Percentiles rank a stretch among this genome's conserved stretches.
Evolutionary conservation across 2,888 invertebrate species (phyloP).

Genomic region (Myopa testacea): DNA sequence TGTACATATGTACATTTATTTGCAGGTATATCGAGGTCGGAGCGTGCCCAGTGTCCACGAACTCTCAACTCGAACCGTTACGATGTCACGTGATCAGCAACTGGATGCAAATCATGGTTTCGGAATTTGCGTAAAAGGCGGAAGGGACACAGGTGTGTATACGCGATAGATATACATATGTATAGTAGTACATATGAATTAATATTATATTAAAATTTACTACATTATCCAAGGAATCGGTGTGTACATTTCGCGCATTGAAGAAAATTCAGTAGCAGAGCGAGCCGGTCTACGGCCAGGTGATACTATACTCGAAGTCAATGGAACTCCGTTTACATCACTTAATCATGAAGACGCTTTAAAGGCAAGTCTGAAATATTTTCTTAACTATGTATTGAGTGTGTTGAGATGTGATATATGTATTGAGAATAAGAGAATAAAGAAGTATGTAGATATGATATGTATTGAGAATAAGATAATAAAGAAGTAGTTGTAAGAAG

Average conservation of each 20-base stretch:
- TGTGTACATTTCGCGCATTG: conserved; percentile 92
- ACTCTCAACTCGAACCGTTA: conserved; percentile 84
- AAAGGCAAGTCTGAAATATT: conserved; percentile 74
- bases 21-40: conserved; percentile 66
- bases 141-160: conserved; percentile 84
- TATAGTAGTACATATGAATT: neutral
- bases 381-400: neutral
- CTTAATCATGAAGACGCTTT: conserved; percentile 94
- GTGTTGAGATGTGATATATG: too few relatives aligned
- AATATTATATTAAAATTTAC: neutral
- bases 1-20: too few relatives aligned
- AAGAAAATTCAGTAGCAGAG: conserved; percentile 90
- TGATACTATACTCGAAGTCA: conserved; percentile 94
- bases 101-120: conserved; percentile 81
- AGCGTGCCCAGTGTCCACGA: conserved; percentile 78
- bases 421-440: too few relatives aligned
- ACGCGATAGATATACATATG: conserved; percentile 16
- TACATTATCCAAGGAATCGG: conserved; percentile 76
- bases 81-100: conserved; percentile 84
- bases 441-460: too few relatives aligned
- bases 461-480: too few relatives aligned
- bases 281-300: conserved; percentile 89
- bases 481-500: too few relatives aligned
- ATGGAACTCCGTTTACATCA: conserved; percentile 92
- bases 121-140: conserved; percentile 92